Conservation (phyloP, 2,113 vertebrate genomes). For the Microcebus jonahi region DNA sequence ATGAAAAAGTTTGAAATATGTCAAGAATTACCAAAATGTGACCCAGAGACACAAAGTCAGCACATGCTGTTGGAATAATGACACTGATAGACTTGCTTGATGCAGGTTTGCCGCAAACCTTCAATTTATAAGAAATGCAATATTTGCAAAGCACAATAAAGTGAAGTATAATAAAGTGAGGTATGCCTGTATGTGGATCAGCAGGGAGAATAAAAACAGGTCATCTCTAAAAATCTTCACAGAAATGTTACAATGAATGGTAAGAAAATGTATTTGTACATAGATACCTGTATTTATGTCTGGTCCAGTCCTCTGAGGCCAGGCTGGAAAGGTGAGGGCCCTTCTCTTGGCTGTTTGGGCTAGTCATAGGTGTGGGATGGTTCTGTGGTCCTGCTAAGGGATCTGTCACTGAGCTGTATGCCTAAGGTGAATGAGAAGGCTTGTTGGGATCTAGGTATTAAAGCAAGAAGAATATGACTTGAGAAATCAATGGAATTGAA, state of each 20-base stretch:
- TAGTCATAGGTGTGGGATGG: neutral
- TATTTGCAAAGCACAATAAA: no score
- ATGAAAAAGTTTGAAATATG: no score
- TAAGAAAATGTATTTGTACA: neutral
- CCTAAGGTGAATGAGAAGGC: neutral
- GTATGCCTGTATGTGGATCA: neutral
- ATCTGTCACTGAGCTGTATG: neutral
- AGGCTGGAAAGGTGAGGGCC: neutral
- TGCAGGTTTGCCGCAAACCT: no score
- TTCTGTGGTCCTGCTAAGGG: neutral
- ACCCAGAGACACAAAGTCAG: no score
- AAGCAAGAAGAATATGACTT: neutral
- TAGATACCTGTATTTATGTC: neutral
- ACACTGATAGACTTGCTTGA: no score
- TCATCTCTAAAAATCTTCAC: neutral
- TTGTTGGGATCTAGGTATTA: neutral
- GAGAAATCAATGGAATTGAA: constrained; percentile 10
- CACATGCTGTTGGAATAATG: no score
- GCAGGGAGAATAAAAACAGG: constrained; percentile 34
- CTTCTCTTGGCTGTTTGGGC: neutral
- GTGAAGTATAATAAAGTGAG: no score
- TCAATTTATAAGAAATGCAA: no score
- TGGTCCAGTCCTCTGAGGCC: neutral
- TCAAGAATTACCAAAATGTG: no score
- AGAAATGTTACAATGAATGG: neutral